Evolutionary conservation across 1,140 invertebrate species (phyloP).

Genomic region (Aculops lycopersici): DNA sequence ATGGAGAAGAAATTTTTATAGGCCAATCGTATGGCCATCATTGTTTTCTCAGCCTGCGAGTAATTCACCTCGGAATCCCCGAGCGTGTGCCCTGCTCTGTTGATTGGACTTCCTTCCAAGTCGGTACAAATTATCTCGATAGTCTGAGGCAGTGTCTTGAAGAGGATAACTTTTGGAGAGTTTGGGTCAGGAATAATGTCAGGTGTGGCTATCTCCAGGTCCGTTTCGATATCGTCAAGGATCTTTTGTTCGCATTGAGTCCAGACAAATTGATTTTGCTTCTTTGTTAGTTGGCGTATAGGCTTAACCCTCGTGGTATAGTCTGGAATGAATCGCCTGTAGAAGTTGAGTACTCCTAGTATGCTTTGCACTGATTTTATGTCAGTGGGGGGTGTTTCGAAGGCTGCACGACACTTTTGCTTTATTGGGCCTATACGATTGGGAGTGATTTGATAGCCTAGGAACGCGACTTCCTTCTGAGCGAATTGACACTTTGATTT

Average conservation of each 20-base stretch:
- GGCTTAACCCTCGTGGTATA: conserved; percentile 10
- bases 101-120: background rate
- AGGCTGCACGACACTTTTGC: conserved; percentile 10
- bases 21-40: background rate
- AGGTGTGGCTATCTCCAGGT: background rate
- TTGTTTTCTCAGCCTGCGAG: background rate
- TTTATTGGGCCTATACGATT: conserved; percentile 9
- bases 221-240: background rate
- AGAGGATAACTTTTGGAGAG: background rate
- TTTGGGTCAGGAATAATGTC: background rate
- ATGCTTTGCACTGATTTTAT: conserved; percentile 10
- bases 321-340: conserved; percentile 11
- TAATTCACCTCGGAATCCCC: background rate
- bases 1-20: background rate
- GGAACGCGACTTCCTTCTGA: conserved; percentile 3
- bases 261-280: conserved; percentile 5
- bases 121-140: background rate
- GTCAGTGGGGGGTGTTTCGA: conserved; percentile 8
- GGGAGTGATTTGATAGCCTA: conserved; percentile 4
- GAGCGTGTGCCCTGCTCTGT: background rate
- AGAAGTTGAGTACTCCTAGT: conserved; percentile 11
- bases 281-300: conserved; percentile 2
- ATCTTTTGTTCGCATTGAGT: background rate
- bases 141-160: background rate
- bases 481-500: conserved; percentile 4